These are phyloP conservation scores for Antigone vipio DNA, from an alignment of 2,113 vertebrate species.

Conservation along the genomic window DNA sequence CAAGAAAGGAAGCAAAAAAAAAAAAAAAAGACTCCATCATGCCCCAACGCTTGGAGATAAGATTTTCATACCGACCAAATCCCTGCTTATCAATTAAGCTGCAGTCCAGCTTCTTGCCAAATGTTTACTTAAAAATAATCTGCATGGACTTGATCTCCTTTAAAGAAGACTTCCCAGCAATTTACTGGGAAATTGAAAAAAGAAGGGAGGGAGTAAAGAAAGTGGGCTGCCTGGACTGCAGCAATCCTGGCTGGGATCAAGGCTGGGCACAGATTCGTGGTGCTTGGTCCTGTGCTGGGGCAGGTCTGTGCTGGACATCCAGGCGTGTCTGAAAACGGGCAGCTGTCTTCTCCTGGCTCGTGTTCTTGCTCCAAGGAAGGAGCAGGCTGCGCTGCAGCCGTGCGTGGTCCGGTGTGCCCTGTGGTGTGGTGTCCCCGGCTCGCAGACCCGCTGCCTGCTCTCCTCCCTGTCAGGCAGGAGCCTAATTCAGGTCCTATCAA, in stretches of 20 bases:
- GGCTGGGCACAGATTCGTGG: not conserved
- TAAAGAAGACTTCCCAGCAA: not conserved
- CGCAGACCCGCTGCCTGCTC: fast-evolving
- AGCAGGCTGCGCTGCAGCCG: not conserved
- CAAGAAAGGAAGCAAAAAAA: not conserved
- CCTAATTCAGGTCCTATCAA: not conserved
- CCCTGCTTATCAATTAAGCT: not conserved
- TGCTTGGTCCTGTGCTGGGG: not conserved
- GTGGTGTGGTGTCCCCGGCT: not conserved
- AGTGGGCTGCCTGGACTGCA: not conserved
- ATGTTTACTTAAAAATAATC: not conserved
- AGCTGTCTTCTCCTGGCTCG: not conserved
- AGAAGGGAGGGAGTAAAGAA: not conserved
- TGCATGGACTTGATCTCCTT: not conserved
- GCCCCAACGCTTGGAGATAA: not conserved
- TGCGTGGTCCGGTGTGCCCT: not conserved
- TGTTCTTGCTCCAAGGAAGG: not conserved
- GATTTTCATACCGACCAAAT: not conserved
- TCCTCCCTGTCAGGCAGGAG: not conserved
- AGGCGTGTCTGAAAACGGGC: not conserved
- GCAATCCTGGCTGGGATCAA: not conserved
- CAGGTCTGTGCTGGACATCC: not conserved
- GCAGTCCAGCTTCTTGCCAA: not conserved
- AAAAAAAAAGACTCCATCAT: fast-evolving
- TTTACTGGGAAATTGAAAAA: not conserved